These are phyloP conservation scores for Bathybates hornii DNA, from an alignment of 2,113 vertebrate genomes.

Conservation along the genomic window DNA sequence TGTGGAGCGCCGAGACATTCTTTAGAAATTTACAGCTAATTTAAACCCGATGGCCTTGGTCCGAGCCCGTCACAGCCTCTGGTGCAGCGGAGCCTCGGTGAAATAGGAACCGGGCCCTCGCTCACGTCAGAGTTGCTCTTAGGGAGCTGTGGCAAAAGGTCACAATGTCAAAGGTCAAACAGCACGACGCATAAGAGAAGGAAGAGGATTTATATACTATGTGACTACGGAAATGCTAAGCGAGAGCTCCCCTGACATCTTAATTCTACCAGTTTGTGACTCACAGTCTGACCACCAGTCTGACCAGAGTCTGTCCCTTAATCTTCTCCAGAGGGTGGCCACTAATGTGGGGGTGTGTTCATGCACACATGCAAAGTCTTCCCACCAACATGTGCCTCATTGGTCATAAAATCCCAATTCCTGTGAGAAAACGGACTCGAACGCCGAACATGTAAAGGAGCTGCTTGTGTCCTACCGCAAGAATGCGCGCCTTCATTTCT, in stretches of 20 bases:
- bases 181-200: neutral
- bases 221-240: neutral
- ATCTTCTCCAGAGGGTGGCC: slow-evolving; percentile 43
- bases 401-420: slow-evolving; percentile 67
- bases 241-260: neutral
- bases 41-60: slow-evolving; percentile 64
- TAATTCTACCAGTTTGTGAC: neutral
- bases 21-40: slow-evolving; percentile 62
- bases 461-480: slow-evolving; percentile 71
- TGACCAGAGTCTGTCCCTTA: neutral
- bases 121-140: slow-evolving; percentile 10
- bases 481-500: slow-evolving; percentile 61
- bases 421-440: slow-evolving; percentile 69
- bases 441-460: slow-evolving; percentile 68
- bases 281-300: neutral
- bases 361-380: slow-evolving; percentile 3
- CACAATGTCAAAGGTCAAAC: slow-evolving; percentile 31
- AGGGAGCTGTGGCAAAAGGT: slow-evolving; percentile 20
- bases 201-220: neutral
- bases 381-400: slow-evolving; percentile 54
- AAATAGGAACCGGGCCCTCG: slow-evolving; percentile 15
- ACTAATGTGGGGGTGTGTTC: neutral
- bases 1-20: slow-evolving; percentile 50
- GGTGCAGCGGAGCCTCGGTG: slow-evolving; percentile 9
- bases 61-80: slow-evolving; percentile 24